Evolutionary conservation across 1,140 invertebrate species (phyloP), one percentile per base, ranked within the genome.

Genomic region (Uloborus diversus): DNA sequence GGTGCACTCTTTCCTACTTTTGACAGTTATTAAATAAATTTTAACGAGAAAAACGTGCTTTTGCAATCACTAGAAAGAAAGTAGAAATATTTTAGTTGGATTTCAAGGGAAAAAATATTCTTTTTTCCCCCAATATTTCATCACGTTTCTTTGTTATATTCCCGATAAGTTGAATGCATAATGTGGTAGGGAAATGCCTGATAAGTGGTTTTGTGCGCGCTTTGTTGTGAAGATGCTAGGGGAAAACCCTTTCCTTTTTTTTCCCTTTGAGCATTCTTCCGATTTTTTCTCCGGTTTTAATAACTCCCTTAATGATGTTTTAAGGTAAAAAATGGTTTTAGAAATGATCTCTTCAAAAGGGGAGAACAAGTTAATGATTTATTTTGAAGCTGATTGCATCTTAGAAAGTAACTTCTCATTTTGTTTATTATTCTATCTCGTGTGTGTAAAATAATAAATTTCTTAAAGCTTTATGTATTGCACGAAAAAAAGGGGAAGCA

Each of bases 11-110:
- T 69, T 69, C 30, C 66, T 51, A 69, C 56, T 69, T 56, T 35
- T 17, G 66, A 33, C 49, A 30, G 47, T 69, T 69, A 56, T 69
- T 69, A 69, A 69, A 69, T 69, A 69, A 69, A 69, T 69, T 69
- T 69, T 69, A 69, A 69, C 49, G 66, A 69, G 66, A 56, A 56
- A 69, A 69, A 69, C 66, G 66, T 69, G 66, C 66, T 25, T 69
- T 56, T 30, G 14, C 66, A 51, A 56, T 53, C 17, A 32, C 27
- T 28, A n/a, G 17, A 56, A 35, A 56, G 66, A 69, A 69, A 69
- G 66, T 69, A 56, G 30, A 69, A 69, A 69, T 69, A 69, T 69
- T 69, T 69, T 56, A 53, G 49, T 69, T n/a, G 27, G 35, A 7
- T n/a, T 2, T 25, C 14, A 9, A 25, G 27, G 11, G 25, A 56